A percentile compares a stretch with the other conserved stretches of the same genome.
Evolutionary conservation across 2,113 vertebrate species (phyloP).

Genomic region (Pygoscelis antarcticus): DNA sequence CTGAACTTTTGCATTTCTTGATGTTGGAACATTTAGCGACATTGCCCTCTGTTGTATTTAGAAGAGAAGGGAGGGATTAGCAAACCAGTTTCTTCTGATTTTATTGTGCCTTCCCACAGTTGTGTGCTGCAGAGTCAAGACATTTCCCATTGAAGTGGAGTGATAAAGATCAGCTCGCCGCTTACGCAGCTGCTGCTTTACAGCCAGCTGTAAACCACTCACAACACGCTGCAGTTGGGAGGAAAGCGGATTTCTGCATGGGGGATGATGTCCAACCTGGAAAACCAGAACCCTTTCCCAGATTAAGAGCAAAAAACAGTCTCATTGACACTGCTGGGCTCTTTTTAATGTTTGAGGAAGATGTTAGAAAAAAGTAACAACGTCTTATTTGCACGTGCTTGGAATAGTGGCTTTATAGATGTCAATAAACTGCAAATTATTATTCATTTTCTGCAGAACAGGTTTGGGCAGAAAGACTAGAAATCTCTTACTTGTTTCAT

Average conservation of each 20-base stretch:
- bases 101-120: constrained; percentile 41
- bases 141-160: not conserved
- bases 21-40: not conserved
- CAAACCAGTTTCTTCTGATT: not conserved
- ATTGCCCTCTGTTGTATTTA: not conserved
- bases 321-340: not conserved
- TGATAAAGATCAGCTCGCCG: constrained; percentile 5
- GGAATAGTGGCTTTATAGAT: not conserved
- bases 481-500: constrained; percentile 34
- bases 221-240: not conserved
- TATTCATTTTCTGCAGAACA: not conserved
- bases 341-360: not conserved
- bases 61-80: not conserved
- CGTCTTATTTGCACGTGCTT: rapidly evolving
- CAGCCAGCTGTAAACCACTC: not conserved
- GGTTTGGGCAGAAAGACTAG: not conserved
- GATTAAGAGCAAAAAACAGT: not conserved
- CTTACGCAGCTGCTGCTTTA: not conserved
- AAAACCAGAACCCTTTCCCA: not conserved
- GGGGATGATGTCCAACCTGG: not conserved
- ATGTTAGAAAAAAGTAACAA: not conserved
- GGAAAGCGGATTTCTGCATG: not conserved
- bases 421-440: not conserved
- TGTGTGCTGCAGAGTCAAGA: not conserved
- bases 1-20: not conserved